Evolutionary conservation across 2,797 vertebrate species (phyloP), one percentile per base, ranked within the genome.

Genomic region (Parauchenoglanis punctatus): DNA sequence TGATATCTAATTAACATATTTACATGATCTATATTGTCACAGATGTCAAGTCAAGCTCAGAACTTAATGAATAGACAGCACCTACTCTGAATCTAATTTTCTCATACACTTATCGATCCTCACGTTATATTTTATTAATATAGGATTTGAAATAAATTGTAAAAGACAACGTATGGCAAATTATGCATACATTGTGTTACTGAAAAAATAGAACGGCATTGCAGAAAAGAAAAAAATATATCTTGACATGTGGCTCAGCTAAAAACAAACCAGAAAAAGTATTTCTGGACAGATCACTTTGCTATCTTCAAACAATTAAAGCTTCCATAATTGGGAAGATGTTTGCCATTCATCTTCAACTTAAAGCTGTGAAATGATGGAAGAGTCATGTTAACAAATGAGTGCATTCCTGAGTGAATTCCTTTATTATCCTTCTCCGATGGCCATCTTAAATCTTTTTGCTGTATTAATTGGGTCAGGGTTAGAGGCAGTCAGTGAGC

Each of bases 391-490:
- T 76, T 7, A 13, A 77, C 49, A 77, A 77, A 76, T 52, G 8
- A 76, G 12, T 56, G 75, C n/a, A 54, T 40, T 40, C 40, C 40
- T 40, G 40, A 40, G 40, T 40, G 15, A 52, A 28, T 54, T 28
- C 7, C 13, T 77, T 77, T 77, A 54, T 54, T 77, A 61, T 89
- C 31, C 86, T 76, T 88, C 81, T 56, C 31, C 63, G 80, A 59
- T 59, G 54, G 84, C 87, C 77, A 65, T 91, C 61, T 90, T 90
- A 86, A 89, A 87, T 73, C 65, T 90, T 92, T 93, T 89, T 89
- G 87, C 87, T 91, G 80, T 91, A 90, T 91, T 94, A 92, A 93
- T 90, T 93, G 90, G 87, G 92, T 89, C 88, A 89, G 92, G 86
- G 87, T 92, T 86, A 77, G 80, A 89, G 87, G 90, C 87, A 81